These are phyloP conservation scores for Halcyon chelicuti DNA, from an alignment of 2,797 vertebrate species.

Conservation along the genomic window DNA sequence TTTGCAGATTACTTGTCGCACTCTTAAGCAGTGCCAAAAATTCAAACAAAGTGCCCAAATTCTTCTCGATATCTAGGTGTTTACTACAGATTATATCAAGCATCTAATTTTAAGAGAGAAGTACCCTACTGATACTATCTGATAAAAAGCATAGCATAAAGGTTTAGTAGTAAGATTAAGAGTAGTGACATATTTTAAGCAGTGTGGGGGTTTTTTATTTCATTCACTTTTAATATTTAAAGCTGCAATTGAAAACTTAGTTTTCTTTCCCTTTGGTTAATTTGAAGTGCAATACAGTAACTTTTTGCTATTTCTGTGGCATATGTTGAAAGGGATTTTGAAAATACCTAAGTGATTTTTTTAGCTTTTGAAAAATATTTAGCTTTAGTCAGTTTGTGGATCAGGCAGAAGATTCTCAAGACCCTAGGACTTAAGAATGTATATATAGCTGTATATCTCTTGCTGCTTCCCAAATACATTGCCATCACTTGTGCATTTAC, in stretches of 20 bases:
- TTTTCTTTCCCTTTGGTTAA: neutral
- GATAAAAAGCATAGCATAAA: neutral
- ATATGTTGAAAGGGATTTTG: neutral
- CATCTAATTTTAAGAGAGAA: neutral
- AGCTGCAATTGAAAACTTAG: neutral
- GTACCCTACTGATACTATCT: neutral
- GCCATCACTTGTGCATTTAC: neutral
- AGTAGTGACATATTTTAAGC: neutral
- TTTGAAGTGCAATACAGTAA: neutral
- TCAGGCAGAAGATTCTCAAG: neutral
- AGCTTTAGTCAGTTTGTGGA: neutral
- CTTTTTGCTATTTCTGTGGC: neutral
- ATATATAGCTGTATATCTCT: neutral
- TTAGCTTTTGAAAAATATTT: conserved; percentile 6
- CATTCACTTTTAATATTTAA: neutral
- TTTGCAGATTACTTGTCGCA: neutral
- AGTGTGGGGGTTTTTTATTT: neutral
- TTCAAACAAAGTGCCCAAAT: neutral
- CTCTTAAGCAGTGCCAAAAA: neutral
- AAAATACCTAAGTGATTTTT: neutral
- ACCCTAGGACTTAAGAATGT: neutral
- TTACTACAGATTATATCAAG: neutral
- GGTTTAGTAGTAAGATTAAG: neutral
- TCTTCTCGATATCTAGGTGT: neutral
- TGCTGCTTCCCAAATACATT: neutral